phyloP scores from a whole-genome alignment of 1,140 invertebrate species.

The Drosophila nikananu region DNA sequence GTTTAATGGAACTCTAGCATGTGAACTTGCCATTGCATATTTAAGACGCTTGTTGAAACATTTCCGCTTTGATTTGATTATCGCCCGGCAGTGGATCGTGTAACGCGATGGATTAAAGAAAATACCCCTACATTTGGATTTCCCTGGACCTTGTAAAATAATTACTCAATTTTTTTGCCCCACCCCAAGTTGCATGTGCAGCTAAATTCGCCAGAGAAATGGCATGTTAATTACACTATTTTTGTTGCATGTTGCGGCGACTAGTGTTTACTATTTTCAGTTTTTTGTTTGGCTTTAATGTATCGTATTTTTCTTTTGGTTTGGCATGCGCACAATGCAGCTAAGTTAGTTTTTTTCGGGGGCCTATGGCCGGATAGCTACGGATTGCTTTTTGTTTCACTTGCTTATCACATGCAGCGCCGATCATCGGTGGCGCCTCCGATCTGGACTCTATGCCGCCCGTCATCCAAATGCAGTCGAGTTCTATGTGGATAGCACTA shows the following conservation, averaged over 20 bases:
- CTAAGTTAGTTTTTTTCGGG: conserved; percentile 49
- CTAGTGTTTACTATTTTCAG: conserved; percentile 9
- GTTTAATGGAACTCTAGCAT: conserved; percentile 40
- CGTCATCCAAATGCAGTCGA: conserved; percentile 41
- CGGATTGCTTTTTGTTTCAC: conserved; percentile 34
- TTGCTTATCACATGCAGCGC: conserved; percentile 51
- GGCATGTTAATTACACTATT: conserved; percentile 32
- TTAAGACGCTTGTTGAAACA: conserved; percentile 66
- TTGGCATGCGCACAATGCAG: conserved; percentile 78
- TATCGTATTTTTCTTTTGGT: conserved; percentile 41
- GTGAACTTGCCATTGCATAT: conserved; percentile 44
- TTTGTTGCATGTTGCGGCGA: conserved; percentile 56
- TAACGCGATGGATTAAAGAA: conserved; percentile 26
- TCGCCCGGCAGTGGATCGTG: conserved; percentile 6
- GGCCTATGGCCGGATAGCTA: conserved; percentile 58
- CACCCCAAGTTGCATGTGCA: conserved; percentile 31
- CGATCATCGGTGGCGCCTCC: conserved; percentile 26
- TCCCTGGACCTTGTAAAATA: conserved; percentile 33
- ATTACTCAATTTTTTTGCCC: conserved; percentile 43
- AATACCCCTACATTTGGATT: conserved; percentile 29
- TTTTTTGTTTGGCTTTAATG: conserved; percentile 21
- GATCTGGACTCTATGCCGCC: conserved; percentile 34
- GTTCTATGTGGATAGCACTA: conserved; percentile 50
- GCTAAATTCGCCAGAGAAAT: conserved; percentile 15
- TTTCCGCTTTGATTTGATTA: conserved; percentile 70